These are phyloP conservation scores for Necrosyrtes monachus DNA, from an alignment of 2,797 vertebrate genomes.

Conservation along the genomic window DNA sequence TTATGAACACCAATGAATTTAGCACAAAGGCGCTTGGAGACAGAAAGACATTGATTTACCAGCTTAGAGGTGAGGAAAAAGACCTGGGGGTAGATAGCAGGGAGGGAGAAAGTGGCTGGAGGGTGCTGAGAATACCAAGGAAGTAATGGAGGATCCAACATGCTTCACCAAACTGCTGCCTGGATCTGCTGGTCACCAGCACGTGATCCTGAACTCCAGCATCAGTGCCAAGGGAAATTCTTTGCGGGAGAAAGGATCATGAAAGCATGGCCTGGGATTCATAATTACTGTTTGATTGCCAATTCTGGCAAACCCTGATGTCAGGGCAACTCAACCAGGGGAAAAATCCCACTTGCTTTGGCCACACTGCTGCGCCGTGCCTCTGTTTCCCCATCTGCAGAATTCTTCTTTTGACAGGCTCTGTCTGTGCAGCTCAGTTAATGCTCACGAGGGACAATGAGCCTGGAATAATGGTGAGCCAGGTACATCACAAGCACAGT, in stretches of 20 bases:
- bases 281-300: neutral
- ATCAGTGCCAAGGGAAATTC: neutral
- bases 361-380: accelerated
- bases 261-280: neutral
- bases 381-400: neutral
- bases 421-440: neutral
- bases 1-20: neutral
- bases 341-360: neutral
- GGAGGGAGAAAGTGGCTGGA: neutral
- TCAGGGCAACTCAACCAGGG: neutral
- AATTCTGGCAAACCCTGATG: neutral
- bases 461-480: accelerated
- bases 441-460: neutral
- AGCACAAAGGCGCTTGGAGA: neutral
- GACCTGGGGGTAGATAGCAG: neutral
- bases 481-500: neutral
- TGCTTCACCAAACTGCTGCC: neutral
- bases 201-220: accelerated
- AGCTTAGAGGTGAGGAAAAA: neutral
- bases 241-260: neutral
- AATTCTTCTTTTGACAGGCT: neutral
- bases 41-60: neutral
- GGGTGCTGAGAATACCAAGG: neutral
- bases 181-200: neutral
- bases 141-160: neutral